Conservation (phyloP, 2,113 vertebrate species). For the Sigmodon hispidus region DNA sequence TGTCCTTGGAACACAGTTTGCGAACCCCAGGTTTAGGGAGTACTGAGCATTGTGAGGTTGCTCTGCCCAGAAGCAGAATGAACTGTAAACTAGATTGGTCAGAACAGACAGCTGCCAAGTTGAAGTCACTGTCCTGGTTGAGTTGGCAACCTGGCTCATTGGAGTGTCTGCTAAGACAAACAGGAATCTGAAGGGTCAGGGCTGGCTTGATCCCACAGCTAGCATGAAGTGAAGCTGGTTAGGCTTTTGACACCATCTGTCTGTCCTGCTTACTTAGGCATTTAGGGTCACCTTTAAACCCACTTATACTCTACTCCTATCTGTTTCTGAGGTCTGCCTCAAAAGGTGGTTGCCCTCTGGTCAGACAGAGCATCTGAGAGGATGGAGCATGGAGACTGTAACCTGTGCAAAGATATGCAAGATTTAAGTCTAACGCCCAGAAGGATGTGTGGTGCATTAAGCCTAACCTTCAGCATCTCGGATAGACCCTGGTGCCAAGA, state of each 20-base stretch:
- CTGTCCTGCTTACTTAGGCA: not conserved
- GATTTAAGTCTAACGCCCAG: not conserved
- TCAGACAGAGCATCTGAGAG: not conserved
- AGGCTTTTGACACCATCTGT: not conserved
- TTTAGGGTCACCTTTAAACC: not conserved
- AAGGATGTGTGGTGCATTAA: not conserved
- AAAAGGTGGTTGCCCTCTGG: not conserved
- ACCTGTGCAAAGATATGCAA: not conserved
- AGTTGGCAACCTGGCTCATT: not conserved
- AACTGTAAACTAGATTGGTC: not conserved
- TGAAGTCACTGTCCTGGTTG: not conserved
- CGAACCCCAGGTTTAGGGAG: not conserved
- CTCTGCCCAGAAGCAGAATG: not conserved
- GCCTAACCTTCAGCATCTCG: not conserved
- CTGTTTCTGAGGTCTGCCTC: not conserved
- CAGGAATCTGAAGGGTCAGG: not conserved
- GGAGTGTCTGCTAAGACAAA: not conserved
- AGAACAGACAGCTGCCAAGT: not conserved
- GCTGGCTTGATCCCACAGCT: not conserved
- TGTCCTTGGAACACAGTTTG: not conserved
- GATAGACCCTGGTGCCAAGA: not conserved
- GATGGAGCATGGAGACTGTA: not conserved
- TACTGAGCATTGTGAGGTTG: too few relatives aligned
- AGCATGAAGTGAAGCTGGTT: not conserved
- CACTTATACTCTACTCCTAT: not conserved